These are phyloP conservation scores for Lutjanus campechanus DNA, from an alignment of 2,797 vertebrate species.

Conservation along the genomic window DNA sequence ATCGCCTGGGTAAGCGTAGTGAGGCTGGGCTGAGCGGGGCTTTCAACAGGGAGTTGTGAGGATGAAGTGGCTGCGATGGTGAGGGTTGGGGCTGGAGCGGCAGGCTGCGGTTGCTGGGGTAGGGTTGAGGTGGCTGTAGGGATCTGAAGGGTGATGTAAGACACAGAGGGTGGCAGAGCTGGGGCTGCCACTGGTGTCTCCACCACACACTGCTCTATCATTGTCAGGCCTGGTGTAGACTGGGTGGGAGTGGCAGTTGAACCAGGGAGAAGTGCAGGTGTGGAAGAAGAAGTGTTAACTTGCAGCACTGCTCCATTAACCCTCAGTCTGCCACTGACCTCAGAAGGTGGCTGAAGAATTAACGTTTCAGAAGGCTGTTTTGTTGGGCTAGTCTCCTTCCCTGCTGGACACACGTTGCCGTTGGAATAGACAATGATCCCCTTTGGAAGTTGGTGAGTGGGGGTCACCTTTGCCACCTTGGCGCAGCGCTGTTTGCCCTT, in stretches of 20 bases:
- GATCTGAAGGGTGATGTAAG: slow-evolving; percentile 87
- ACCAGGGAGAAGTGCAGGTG: slow-evolving; percentile 85
- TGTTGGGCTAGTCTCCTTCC: slow-evolving; percentile 85
- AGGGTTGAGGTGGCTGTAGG: slow-evolving; percentile 77
- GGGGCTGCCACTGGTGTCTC: slow-evolving; percentile 74
- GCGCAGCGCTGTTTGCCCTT: slow-evolving; percentile 93
- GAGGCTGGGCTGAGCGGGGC: slow-evolving; percentile 56
- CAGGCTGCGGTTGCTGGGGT: slow-evolving; percentile 73
- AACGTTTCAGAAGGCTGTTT: slow-evolving; percentile 92
- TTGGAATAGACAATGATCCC: slow-evolving; percentile 95
- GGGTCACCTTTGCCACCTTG: slow-evolving; percentile 93
- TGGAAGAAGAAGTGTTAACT: slow-evolving; percentile 78
- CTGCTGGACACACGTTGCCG: slow-evolving; percentile 89
- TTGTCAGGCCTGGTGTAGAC: slow-evolving; percentile 80
- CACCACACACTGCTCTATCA: slow-evolving; percentile 84
- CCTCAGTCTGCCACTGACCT: slow-evolving; percentile 84
- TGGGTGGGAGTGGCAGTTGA: slow-evolving; percentile 82
- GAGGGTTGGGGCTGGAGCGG: slow-evolving; percentile 65
- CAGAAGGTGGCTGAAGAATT: slow-evolving; percentile 89
- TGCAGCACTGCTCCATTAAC: slow-evolving; percentile 85
- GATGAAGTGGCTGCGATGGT: slow-evolving; percentile 70
- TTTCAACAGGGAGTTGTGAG: slow-evolving; percentile 61
- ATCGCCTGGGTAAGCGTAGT: slow-evolving; percentile 73
- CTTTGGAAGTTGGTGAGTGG: slow-evolving; percentile 92
- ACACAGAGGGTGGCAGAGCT: slow-evolving; percentile 81